Percentiles rank a stretch among this genome's conserved stretches.
These are phyloP conservation scores for Pterois miles DNA, from an alignment of 2,797 vertebrate species.

Conservation along the genomic window DNA sequence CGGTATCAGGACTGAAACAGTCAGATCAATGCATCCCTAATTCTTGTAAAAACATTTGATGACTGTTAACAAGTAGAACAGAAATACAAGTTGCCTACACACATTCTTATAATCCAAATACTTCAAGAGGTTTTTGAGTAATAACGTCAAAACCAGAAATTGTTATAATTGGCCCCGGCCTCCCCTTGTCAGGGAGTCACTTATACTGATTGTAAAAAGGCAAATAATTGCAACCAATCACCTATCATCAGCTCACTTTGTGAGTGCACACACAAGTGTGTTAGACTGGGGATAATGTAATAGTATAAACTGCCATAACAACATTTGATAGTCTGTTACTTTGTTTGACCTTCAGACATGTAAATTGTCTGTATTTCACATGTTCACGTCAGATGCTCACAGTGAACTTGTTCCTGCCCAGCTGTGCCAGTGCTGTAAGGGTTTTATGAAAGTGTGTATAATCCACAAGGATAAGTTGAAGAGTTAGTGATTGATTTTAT, in stretches of 20 bases:
- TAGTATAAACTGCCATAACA: not conserved
- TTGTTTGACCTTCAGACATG: not conserved
- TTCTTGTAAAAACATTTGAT: too few species aligned
- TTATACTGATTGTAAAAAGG: not conserved
- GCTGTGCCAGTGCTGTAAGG: conserved; percentile 12
- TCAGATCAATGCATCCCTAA: too few species aligned
- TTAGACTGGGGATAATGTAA: not conserved
- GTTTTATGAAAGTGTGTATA: conserved; percentile 20
- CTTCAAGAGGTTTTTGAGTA: too few species aligned
- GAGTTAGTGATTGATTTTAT: conserved; percentile 14
- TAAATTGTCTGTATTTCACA: not conserved
- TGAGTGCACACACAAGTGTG: not conserved
- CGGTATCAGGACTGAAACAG: too few species aligned
- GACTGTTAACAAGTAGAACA: too few species aligned
- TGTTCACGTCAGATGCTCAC: conserved; percentile 10
- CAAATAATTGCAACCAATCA: conserved; percentile 12
- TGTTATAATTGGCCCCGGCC: too few species aligned
- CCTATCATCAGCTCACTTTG: not conserved
- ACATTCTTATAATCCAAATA: fast-evolving
- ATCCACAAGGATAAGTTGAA: conserved; percentile 19
- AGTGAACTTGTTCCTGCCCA: conserved; percentile 13
- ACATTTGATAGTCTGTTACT: not conserved
- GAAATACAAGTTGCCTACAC: too few species aligned
- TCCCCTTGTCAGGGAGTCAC: not conserved
- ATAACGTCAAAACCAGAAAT: too few species aligned